Conservation (phyloP, 1,140 invertebrate genomes). For the Probaryconus sp. region DNA sequence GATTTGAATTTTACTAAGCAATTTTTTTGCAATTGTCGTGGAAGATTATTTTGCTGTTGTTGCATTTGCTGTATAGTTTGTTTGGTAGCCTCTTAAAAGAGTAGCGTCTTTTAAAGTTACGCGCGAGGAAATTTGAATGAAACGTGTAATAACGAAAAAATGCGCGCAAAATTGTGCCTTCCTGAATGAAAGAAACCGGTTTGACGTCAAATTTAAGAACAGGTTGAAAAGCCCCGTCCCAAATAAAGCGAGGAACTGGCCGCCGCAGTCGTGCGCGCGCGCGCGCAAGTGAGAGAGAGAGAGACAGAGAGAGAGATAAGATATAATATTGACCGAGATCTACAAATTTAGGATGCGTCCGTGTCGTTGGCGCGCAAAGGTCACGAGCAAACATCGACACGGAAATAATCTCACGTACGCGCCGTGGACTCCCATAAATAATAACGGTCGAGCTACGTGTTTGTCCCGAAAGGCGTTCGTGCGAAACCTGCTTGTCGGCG, state of each 20-base stretch:
- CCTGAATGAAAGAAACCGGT: slow-evolving; percentile 56
- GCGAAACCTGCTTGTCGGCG: slow-evolving; percentile 31
- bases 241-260: slow-evolving; percentile 44
- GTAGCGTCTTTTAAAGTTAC: too few species aligned
- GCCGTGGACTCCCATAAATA: slow-evolving; percentile 48
- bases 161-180: slow-evolving; percentile 38
- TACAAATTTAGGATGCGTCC: slow-evolving; percentile 55
- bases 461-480: slow-evolving; percentile 47
- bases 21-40: too few species aligned
- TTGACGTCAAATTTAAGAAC: slow-evolving; percentile 52
- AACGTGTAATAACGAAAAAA: slow-evolving; percentile 43
- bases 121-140: slow-evolving; percentile 27
- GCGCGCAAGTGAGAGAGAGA: too few species aligned
- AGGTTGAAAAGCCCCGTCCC: slow-evolving; percentile 56
- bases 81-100: too few species aligned
- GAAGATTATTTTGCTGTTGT: too few species aligned
- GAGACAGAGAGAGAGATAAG: slow-evolving; percentile 42
- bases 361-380: slow-evolving; percentile 32
- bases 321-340: slow-evolving; percentile 63
- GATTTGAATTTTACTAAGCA: too few species aligned
- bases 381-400: slow-evolving; percentile 50
- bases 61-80: too few species aligned
- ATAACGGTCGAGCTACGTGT: slow-evolving; percentile 56
- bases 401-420: slow-evolving; percentile 59
- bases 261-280: background rate